phyloP scores from a whole-genome alignment of 2,797 vertebrate species.

The Nasua narica region DNA sequence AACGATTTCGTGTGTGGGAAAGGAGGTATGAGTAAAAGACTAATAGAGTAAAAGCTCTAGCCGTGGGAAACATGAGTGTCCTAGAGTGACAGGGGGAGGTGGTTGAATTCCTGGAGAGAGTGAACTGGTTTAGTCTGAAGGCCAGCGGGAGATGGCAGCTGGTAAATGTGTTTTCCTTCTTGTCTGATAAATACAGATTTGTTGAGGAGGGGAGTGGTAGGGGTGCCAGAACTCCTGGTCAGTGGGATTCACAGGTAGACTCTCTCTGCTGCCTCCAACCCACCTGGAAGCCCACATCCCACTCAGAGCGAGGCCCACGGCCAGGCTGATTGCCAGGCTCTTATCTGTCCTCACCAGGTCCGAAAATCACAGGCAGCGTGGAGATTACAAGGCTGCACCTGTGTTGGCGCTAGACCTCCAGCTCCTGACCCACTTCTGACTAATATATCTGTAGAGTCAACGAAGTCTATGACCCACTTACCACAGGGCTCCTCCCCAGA shows the following conservation, averaged over 20 bases:
- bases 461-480: slow-evolving; percentile 63
- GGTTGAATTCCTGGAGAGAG: slow-evolving; percentile 21
- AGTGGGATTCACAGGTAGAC: background rate
- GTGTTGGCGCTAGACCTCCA: slow-evolving; percentile 40
- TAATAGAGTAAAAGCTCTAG: background rate
- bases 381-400: background rate
- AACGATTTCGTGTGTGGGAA: background rate
- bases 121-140: background rate
- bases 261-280: background rate
- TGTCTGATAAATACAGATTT: background rate
- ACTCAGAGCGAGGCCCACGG: background rate
- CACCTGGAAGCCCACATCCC: background rate
- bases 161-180: background rate
- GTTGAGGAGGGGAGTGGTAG: background rate
- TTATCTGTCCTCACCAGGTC: background rate
- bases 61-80: background rate
- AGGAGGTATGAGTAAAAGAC: background rate
- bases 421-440: slow-evolving; percentile 70
- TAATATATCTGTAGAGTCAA: slow-evolving; percentile 23
- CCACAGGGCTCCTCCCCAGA: slow-evolving; percentile 56
- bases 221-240: background rate
- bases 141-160: background rate
- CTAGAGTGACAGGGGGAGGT: background rate
- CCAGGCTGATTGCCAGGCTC: background rate
- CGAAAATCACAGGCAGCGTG: background rate